phyloP scores from a whole-genome alignment of 2,113 vertebrate genomes.

The Athene cunicularia region DNA sequence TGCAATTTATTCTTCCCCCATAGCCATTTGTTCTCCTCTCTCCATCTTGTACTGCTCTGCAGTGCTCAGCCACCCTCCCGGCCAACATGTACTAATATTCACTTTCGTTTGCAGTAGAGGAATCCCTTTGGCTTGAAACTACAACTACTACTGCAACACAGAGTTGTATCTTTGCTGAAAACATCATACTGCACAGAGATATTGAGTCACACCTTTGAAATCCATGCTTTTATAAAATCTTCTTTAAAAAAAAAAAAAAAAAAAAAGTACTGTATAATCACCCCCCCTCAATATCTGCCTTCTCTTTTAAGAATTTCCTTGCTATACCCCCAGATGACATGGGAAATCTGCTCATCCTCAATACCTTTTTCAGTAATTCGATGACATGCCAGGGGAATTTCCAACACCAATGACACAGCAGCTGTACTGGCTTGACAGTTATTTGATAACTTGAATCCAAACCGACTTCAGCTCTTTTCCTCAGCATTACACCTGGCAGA shows the following conservation, averaged over 20 bases:
- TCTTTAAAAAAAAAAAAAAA: not conserved
- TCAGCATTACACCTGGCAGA: not conserved
- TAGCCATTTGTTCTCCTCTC: not conserved
- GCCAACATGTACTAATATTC: accelerated
- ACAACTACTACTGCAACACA: not conserved
- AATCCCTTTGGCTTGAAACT: not conserved
- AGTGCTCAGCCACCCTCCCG: not conserved
- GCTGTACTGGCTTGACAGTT: not conserved
- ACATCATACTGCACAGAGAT: not conserved
- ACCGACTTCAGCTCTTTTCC: not conserved
- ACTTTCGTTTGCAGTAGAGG: not conserved
- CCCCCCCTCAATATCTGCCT: not conserved
- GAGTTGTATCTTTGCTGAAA: not conserved
- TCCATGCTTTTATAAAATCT: not conserved
- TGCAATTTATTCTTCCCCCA: not conserved
- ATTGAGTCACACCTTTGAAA: not conserved
- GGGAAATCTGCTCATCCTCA: not conserved
- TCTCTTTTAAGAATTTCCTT: not conserved
- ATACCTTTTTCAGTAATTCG: not conserved
- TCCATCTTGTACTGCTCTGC: not conserved
- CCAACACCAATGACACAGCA: not conserved
- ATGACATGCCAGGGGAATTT: not conserved
- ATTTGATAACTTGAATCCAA: not conserved
- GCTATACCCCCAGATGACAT: accelerated
- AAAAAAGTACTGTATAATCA: too few relatives aligned